These are phyloP conservation scores for Myripristis jacobus DNA, from an alignment of 2,797 vertebrate species.

Conservation along the genomic window DNA sequence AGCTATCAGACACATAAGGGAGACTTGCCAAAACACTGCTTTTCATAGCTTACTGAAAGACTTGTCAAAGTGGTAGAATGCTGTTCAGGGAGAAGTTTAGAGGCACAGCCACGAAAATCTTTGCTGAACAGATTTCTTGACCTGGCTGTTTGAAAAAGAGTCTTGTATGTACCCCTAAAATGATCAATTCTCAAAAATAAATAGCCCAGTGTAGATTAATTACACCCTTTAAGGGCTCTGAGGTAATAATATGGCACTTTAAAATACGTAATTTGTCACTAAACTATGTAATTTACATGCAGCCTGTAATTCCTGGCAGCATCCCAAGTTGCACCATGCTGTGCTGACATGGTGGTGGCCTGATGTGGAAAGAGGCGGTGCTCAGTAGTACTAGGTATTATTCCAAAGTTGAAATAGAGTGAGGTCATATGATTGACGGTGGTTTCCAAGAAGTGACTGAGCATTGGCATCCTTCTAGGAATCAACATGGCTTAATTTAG, in stretches of 20 bases:
- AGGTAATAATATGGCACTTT: conserved; percentile 23
- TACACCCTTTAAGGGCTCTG: neutral
- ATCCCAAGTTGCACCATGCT: neutral
- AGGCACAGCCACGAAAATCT: conserved; percentile 58
- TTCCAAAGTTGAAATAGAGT: conserved; percentile 38
- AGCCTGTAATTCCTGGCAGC: conserved; percentile 7
- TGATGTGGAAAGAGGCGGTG: neutral
- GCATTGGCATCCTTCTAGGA: conserved; percentile 36
- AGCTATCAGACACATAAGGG: conserved; percentile 58
- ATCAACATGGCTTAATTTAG: conserved; percentile 43
- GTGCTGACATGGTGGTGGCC: neutral
- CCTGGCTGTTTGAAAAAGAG: conserved; percentile 44
- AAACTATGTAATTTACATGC: conserved; percentile 25
- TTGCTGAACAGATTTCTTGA: conserved; percentile 50
- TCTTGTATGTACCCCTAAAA: conserved; percentile 10
- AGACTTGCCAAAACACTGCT: conserved; percentile 59
- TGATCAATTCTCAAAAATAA: conserved; percentile 19
- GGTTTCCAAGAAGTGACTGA: conserved; percentile 50
- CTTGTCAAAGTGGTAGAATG: conserved; percentile 69
- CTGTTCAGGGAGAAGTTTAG: conserved; percentile 68
- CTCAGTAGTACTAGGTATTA: neutral
- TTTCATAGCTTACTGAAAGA: conserved; percentile 49
- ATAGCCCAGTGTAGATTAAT: neutral
- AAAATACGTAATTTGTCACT: conserved; percentile 19
- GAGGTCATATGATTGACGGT: conserved; percentile 31